Evolutionary conservation across 2,113 vertebrate genomes (phyloP), one percentile per base, ranked within the genome.

Genomic region (Hippocampus abdominalis): DNA sequence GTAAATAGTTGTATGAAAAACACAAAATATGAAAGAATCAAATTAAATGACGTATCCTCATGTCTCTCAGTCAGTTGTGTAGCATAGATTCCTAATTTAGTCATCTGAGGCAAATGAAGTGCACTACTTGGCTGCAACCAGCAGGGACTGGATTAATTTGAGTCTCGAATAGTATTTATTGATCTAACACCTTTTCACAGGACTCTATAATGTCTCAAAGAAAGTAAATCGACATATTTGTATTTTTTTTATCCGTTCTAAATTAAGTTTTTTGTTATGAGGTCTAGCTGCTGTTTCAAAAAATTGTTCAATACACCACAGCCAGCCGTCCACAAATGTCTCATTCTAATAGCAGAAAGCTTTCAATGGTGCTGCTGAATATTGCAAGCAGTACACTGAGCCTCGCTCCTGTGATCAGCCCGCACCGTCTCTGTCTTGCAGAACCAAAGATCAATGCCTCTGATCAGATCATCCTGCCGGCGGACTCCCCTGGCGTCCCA

Each of bases 401-500:
- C 75, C 73, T 32, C 61, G 68, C 71, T 81, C 77, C 78, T 83
- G 83, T 83, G 82, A 89, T 82, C 79, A 86, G 80, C 68, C 71
- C 71, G 82, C 73, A 87, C 77, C 84, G 48, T 89, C 66, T 89
- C 74, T 92, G 74, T 87, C 70, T 95, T 96, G 82, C 95, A 99
- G 97, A 97, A 92, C 97, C 96, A 78, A 92, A 91, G 84, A 99
- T 99, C 90, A 92, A 93, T 68, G 91, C 94, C 85, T 95, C 94
- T 4, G 94, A 94, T 85, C 94, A 96, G 70, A 90, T 92, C 85
- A 89, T 88, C 85, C 88, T 98, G 78, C 88, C 84, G 21, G 64
- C 80, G 12, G 89, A 90, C 23, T 60, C 71, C 64, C 13, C 82
- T 15, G 65, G 48, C 5, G 66, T 76, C 5, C 79, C 93, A 0